Evolutionary conservation across 2,888 invertebrate genomes (phyloP).

Genomic region (Desoria tigrina): DNA sequence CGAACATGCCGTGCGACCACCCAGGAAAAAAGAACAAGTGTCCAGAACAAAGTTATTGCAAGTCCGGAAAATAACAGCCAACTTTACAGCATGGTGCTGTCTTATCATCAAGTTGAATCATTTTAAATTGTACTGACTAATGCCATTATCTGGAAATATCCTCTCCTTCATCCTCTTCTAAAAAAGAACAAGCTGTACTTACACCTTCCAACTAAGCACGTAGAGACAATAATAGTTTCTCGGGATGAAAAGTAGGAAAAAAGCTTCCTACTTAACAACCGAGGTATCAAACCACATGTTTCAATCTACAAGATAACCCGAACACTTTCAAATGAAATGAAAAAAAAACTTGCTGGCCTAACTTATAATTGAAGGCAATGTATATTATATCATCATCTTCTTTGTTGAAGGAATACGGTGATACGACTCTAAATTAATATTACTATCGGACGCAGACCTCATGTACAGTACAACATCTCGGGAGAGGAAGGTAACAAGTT

Average conservation of each 20-base stretch:
- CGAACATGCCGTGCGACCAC: slow-evolving; percentile 43
- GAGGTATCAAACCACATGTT: slow-evolving; percentile 24
- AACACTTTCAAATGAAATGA: background rate
- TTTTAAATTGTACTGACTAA: slow-evolving; percentile 1
- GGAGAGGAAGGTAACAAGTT: too few relatives aligned
- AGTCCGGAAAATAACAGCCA: slow-evolving; percentile 50
- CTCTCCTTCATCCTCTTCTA: background rate
- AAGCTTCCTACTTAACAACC: slow-evolving; percentile 1
- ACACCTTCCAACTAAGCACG: slow-evolving; percentile 12
- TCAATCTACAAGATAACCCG: background rate
- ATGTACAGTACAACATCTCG: too few relatives aligned
- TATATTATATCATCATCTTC: slow-evolving; percentile 1
- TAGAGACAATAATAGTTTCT: slow-evolving; percentile 24
- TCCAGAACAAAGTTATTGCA: slow-evolving; percentile 52
- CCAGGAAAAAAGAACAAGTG: slow-evolving; percentile 51
- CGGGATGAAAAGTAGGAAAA: background rate
- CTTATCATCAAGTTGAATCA: slow-evolving; percentile 49
- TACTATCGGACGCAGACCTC: too few relatives aligned
- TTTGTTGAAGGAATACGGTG: too few relatives aligned
- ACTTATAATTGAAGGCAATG: slow-evolving; percentile 15
- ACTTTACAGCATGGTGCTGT: slow-evolving; percentile 41
- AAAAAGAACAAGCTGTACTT: slow-evolving; percentile 1
- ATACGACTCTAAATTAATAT: too few relatives aligned
- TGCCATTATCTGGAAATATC: background rate
- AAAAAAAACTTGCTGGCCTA: slow-evolving; percentile 19